Evolutionary conservation across 2,888 invertebrate species (phyloP), one percentile per base, ranked within the genome.

Genomic region (Pseudococcus jackbeardsleyi): DNA sequence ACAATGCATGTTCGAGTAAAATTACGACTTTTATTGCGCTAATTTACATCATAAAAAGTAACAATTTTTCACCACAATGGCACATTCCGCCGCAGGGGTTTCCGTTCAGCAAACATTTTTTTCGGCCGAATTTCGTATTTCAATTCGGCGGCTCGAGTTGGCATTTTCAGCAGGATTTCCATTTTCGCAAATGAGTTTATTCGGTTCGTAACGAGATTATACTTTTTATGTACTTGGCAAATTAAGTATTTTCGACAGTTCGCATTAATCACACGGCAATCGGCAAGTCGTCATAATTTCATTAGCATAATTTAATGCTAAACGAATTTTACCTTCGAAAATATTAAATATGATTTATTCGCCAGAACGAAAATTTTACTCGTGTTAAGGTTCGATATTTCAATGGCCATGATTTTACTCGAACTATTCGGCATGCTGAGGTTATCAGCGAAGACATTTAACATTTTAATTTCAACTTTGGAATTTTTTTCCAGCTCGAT

Each of bases 191-290:
- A 64, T 64, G 64, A 64, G 64, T 64, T 22, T 64, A 17, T n/a
- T n/a, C 59, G 4, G 17, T 17, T 59, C 3, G 59, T 59, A 59
- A 59, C 59, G 59, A 59, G 59, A 59, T 59, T 59, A n/a, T n/a
- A 64, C 15, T 64, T 64, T 22, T 59, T 64, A 22, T 22, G 64
- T 64, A 22, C 64, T 64, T 64, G 19, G 22, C 12, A 64, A 64
- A 64, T 64, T 64, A 64, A 72, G 72, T 11, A 33, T 72, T 72
- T 72, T 72, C 33, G 72, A 72, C 72, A 72, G 72, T 72, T 33
- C 15, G 72, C 72, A 72, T 72, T 72, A 72, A 72, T 72, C 72
- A 72, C 72, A 72, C 72, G 72, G 72, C 72, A 72, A 72, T 72
- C 72, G 72, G 39, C 72, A 72, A 72, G 33, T 72, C 72, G 72